Conservation (phyloP, 1,140 invertebrate species). For the Pseudomyrmex cubaensis region DNA sequence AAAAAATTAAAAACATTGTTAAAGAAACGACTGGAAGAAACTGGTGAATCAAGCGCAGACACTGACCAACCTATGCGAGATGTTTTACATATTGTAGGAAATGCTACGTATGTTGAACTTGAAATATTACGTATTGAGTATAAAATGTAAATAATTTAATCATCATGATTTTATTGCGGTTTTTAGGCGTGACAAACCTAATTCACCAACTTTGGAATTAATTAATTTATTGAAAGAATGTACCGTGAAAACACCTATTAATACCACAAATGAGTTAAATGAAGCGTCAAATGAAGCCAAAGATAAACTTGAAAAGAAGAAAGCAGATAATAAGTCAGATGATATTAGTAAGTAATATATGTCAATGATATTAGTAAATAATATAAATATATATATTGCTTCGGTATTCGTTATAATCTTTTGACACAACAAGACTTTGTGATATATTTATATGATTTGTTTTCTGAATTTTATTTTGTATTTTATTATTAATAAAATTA, state of each 20-base stretch:
- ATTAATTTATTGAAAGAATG: constrained; percentile 23
- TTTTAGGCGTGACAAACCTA: constrained; percentile 60
- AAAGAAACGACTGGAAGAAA: constrained; percentile 85
- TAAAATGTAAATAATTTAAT: background rate
- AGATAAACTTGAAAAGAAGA: constrained; percentile 6
- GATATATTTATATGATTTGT: too few relatives aligned
- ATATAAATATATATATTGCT: background rate
- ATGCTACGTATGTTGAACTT: constrained; percentile 73
- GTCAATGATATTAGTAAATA: background rate
- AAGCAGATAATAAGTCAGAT: constrained; percentile 21
- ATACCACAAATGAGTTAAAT: background rate
- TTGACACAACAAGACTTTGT: too few relatives aligned
- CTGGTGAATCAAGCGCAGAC: constrained; percentile 87
- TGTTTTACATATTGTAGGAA: constrained; percentile 88
- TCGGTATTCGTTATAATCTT: too few relatives aligned
- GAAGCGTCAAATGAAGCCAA: background rate
- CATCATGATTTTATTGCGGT: background rate
- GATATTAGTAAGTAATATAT: constrained; percentile 47
- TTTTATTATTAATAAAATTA: too few relatives aligned
- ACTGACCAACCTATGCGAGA: constrained; percentile 90
- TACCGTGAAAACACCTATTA: background rate
- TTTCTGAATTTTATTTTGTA: too few relatives aligned
- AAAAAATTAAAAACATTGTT: constrained; percentile 88
- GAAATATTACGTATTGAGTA: background rate
- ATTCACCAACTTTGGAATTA: constrained; percentile 59